Percentiles rank a stretch among this genome's conserved stretches.
phyloP scores from a whole-genome alignment of 2,888 invertebrate genomes.

The Platycheirus rosarum region DNA sequence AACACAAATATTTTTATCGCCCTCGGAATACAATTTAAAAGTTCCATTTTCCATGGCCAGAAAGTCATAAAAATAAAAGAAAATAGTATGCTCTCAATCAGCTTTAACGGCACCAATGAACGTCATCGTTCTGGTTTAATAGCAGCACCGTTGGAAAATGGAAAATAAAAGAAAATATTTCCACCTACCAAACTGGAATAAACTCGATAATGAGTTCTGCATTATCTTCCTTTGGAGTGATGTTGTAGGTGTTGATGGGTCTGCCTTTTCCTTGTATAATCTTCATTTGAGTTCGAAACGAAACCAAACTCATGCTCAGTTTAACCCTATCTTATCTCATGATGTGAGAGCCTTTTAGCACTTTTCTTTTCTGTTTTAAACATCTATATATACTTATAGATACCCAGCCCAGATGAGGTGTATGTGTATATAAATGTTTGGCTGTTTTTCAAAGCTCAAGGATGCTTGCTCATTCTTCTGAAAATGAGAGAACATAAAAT shows the following conservation, averaged over 20 bases:
- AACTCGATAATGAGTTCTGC: slow-evolving; percentile 71
- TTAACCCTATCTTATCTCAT: slow-evolving; percentile 30
- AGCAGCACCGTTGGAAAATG: slow-evolving; percentile 2
- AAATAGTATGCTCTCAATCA: slow-evolving; percentile 22
- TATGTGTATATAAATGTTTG: not conserved
- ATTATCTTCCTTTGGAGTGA: slow-evolving; percentile 60
- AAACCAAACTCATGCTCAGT: slow-evolving; percentile 24
- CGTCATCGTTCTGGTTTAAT: slow-evolving; percentile 9
- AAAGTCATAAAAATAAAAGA: slow-evolving; percentile 42
- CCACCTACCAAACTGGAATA: slow-evolving; percentile 70
- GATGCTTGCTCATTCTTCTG: slow-evolving; percentile 57
- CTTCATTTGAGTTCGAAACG: slow-evolving; percentile 51
- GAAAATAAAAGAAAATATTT: slow-evolving; percentile 58
- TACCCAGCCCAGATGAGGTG: not conserved
- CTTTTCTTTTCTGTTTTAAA: slow-evolving; percentile 40
- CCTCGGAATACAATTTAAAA: slow-evolving; percentile 59
- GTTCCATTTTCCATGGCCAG: slow-evolving; percentile 57
- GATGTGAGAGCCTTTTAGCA: slow-evolving; percentile 48
- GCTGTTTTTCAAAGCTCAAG: slow-evolving; percentile 9
- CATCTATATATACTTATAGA: slow-evolving; percentile 20
- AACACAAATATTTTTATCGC: no score
- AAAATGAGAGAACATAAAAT: slow-evolving; percentile 56
- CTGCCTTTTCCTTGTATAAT: slow-evolving; percentile 16
- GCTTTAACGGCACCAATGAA: slow-evolving; percentile 18
- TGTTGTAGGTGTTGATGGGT: slow-evolving; percentile 47